Evolutionary conservation across 64 coral and sea anemone species (phyloP).

Genomic region (Hydrozoanthus tunicans): DNA sequence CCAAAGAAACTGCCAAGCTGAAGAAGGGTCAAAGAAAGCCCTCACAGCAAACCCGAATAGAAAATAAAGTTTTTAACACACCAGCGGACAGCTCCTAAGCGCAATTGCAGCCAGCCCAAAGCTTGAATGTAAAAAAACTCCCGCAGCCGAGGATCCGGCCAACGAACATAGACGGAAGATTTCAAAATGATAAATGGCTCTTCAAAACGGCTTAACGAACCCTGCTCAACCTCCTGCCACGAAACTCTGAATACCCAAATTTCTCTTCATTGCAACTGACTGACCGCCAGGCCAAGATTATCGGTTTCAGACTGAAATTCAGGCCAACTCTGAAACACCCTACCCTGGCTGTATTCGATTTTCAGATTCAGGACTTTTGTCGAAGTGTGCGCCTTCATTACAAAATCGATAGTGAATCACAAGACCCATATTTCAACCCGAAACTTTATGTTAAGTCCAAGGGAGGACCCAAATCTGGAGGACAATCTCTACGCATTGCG

Average conservation of each 20-base stretch:
- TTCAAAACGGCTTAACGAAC: constrained; percentile 50
- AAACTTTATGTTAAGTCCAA: constrained; percentile 12
- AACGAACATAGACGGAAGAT: constrained; percentile 47
- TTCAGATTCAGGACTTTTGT: background rate
- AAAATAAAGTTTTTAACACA: background rate
- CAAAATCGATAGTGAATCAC: background rate
- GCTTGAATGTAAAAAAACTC: constrained; percentile 43
- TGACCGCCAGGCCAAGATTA: background rate
- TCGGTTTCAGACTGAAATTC: background rate
- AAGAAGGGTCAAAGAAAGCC: background rate
- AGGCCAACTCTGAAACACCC: background rate
- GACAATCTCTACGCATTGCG: background rate
- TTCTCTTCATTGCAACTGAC: constrained; percentile 8
- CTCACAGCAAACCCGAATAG: background rate
- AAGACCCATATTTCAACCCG: background rate
- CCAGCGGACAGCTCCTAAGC: background rate
- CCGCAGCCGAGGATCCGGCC: constrained; percentile 33
- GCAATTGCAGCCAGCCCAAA: background rate
- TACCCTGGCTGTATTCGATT: background rate
- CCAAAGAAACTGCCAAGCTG: no score
- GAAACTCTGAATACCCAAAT: background rate
- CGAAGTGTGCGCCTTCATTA: no score
- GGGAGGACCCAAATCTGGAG: background rate
- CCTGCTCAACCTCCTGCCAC: background rate
- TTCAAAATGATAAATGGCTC: constrained; percentile 39